Base-by-base conservation (phyloP, 2,113 vertebrate genomes). In the Tragelaphus scriptus region DNA sequence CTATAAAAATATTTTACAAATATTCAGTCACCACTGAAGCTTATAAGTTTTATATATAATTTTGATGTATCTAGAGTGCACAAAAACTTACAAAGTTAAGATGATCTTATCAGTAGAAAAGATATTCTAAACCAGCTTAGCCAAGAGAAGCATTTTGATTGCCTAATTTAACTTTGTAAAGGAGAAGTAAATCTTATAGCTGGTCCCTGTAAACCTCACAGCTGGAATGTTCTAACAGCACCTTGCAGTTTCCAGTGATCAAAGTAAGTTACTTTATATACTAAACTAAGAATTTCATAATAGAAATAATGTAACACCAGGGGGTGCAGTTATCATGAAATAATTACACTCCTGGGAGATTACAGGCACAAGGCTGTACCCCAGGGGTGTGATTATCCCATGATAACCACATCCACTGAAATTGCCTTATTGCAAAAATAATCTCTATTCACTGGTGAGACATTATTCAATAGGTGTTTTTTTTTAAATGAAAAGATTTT, bases 341-440 rank as follows among this genome's bases (percentile, higher is more conserved):
- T 99, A 99, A 99, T 99, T 99, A 99, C 98, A 99, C 98, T 99
- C 98, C 98, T 98, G 98, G 98, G 98, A 99, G 99, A 99, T 99
- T 99, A 99, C 98, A 98, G 98, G 98, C 97, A 97, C 98, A 99
- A 99, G 99, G 96, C 99, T 98, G 98, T 98, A 98, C 99, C 98
- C 98, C 99, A 99, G 99, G 99, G 97, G 98, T 99, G 98, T 99
- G 99, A 99, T 99, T 99, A 99, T 99, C 99, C 98, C 98, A 99
- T 98, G 99, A 99, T 99, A 99, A 98, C 99, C 98, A 98, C 98
- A 98, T 99, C 99, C 95, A 98, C 98, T 98, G 98, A 99, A 99
- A 99, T 98, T 99, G 98, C 98, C 98, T 99, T 99, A 99, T 98
- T 99, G 99, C 98, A 99, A 98, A 99, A 99, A 99, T 99, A 99